Evolutionary conservation across 2,113 vertebrate genomes (phyloP).

Genomic region (Balaeniceps rex): DNA sequence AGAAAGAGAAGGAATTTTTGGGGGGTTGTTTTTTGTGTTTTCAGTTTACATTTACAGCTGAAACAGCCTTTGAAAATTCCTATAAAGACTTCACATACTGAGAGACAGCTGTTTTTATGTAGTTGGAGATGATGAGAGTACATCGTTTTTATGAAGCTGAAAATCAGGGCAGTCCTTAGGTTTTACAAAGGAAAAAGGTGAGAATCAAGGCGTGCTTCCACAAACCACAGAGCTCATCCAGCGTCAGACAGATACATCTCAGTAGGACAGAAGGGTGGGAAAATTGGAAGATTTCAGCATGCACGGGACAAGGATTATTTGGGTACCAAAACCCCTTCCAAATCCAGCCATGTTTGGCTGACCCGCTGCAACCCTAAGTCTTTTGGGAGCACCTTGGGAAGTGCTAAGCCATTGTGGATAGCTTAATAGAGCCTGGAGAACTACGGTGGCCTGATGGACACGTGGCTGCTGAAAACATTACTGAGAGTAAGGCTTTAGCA

Average conservation of each 20-base stretch:
- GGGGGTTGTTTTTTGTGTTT: constrained; percentile 15
- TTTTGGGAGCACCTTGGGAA: background rate
- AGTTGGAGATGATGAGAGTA: background rate
- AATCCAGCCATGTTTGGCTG: background rate
- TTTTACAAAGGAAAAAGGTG: background rate
- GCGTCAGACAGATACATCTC: background rate
- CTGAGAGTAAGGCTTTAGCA: background rate
- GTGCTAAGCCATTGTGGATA: fast-evolving
- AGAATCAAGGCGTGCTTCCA: background rate
- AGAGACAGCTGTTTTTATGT: constrained; percentile 41
- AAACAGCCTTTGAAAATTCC: constrained; percentile 56
- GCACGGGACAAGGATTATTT: background rate
- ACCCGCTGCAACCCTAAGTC: background rate
- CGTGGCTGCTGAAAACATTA: background rate
- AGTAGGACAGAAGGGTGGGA: background rate
- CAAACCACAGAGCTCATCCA: background rate
- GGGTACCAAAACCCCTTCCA: background rate
- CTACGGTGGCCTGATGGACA: fast-evolving
- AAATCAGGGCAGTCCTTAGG: constrained; percentile 31
- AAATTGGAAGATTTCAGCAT: background rate
- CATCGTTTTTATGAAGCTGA: background rate
- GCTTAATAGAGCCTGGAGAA: background rate
- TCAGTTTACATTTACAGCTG: constrained; percentile 30
- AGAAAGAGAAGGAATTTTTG: constrained; percentile 33
- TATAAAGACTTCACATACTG: constrained; percentile 24